Evolutionary conservation across 2,888 invertebrate genomes (phyloP), one percentile per base, ranked within the genome.

Genomic region (Linnaemya tessellans): DNA sequence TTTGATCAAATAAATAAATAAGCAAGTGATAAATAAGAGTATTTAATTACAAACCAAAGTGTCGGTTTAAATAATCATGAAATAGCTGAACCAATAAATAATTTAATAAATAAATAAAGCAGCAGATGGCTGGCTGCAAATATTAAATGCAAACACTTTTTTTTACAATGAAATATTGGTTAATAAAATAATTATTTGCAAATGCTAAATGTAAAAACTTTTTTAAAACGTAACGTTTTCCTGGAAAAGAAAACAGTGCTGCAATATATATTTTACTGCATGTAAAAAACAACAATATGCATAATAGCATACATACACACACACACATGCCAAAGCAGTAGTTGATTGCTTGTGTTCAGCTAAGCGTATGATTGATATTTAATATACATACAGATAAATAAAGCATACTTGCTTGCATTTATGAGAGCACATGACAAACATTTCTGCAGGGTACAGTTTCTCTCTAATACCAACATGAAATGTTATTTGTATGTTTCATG

Each of bases 91-190:
- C 4, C n/a, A 20, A 79, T 79, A 70, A 70, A 79, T 79, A 70
- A 60, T 68, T 60, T 13, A 70, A 30, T 79, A 51, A 78, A 70
- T 51, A 70, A 79, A 70, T 51, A 70, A 79, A 70, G 30, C 51
- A 54, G 20, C 79, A 79, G 60, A 62, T 79, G 79, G 43, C 43
- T 70, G 62, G 25, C 15, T 58, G n/a, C 38, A 54, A 43, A 54
- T 70, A 20, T 35, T 41, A 51, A 54, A 54, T 51, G 54, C 49
- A 78, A 62, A 62, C 41, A 58, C 22, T 60, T 56, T 30, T 56
- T 54, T 15, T 58, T 58, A 15, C 13, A 77, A 46, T 58, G 13
- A 67, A 13, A 49, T n/a, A 41, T 43, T 65, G 65, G 11, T 77
- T 77, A 67, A 46, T 67, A 58, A 30, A 30, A 58, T 18, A 54